Percentiles rank a stretch among this genome's conserved stretches.
Evolutionary conservation across 2,888 invertebrate species (phyloP).

Genomic region (Tetranychus truncatus): DNA sequence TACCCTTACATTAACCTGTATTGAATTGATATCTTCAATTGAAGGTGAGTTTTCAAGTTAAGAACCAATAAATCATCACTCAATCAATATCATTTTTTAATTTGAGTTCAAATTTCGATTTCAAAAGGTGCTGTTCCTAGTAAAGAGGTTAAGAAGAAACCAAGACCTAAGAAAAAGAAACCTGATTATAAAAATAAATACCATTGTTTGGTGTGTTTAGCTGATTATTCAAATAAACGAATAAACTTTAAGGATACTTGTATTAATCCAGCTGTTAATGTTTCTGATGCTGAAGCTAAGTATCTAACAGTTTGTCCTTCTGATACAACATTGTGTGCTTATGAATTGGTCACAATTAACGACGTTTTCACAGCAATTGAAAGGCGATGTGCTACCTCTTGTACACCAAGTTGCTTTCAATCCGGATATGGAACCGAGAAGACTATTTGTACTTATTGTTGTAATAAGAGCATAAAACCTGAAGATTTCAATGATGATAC

Average conservation of each 20-base stretch:
- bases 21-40: no score
- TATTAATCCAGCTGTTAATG: slow-evolving; percentile 9
- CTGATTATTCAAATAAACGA: background rate
- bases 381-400: slow-evolving; percentile 3
- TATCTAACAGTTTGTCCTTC: slow-evolving; percentile 5
- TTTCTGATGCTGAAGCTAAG: slow-evolving; percentile 4
- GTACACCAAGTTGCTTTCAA: background rate
- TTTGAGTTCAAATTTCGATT: background rate
- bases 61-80: background rate
- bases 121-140: background rate
- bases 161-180: background rate
- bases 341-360: slow-evolving; percentile 8
- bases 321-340: slow-evolving; percentile 6
- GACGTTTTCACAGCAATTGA: slow-evolving; percentile 7
- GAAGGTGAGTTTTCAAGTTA: no score
- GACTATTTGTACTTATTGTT: slow-evolving; percentile 7
- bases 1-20: no score
- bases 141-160: background rate
- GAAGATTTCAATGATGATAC: slow-evolving; percentile 8
- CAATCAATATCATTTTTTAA: background rate
- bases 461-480: slow-evolving; percentile 3
- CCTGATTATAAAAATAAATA: slow-evolving; percentile 3
- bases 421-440: slow-evolving; percentile 3
- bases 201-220: slow-evolving; percentile 6
- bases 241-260: slow-evolving; percentile 5